Conservation (phyloP, 2,797 vertebrate genomes). For the Xenentodon cancila region DNA sequence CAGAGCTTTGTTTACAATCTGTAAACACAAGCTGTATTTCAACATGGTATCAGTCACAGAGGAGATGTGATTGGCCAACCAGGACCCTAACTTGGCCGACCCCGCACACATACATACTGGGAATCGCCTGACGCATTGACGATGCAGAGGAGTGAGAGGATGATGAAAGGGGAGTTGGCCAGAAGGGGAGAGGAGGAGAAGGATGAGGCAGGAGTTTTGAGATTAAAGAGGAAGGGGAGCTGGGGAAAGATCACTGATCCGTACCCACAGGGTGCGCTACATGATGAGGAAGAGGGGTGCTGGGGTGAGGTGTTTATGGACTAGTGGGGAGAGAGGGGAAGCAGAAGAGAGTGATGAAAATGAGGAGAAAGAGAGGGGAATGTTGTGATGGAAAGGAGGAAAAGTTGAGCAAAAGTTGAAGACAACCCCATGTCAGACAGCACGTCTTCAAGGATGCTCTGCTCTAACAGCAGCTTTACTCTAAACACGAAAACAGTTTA, state of each 20-base stretch:
- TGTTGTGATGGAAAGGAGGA: not conserved
- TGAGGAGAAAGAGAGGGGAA: not conserved
- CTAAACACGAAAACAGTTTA: too few species aligned
- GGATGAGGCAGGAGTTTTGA: conserved; percentile 29
- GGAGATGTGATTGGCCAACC: conserved; percentile 34
- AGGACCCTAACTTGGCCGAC: conserved; percentile 12
- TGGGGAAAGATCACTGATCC: conserved; percentile 34
- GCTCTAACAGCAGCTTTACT: too few species aligned
- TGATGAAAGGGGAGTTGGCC: conserved; percentile 36
- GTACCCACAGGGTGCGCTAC: conserved; percentile 21
- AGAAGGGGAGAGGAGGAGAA: conserved; percentile 10
- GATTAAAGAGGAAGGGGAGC: conserved; percentile 46
- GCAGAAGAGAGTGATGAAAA: not conserved
- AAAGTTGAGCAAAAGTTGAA: not conserved
- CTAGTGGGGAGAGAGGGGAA: conserved; percentile 10
- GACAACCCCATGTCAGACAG: too few species aligned
- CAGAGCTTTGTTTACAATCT: conserved; percentile 2
- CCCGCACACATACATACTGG: conserved; percentile 7
- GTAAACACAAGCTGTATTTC: conserved; percentile 5
- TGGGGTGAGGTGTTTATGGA: conserved; percentile 1
- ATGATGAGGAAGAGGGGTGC: conserved; percentile 31
- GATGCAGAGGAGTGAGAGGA: conserved; percentile 19
- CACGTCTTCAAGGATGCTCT: too few species aligned
- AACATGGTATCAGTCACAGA: conserved; percentile 4
- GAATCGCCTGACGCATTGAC: conserved; percentile 29